Evolutionary conservation across 1,140 invertebrate species (phyloP), one percentile per base, ranked within the genome.

Genomic region (Aphidius ervi): DNA sequence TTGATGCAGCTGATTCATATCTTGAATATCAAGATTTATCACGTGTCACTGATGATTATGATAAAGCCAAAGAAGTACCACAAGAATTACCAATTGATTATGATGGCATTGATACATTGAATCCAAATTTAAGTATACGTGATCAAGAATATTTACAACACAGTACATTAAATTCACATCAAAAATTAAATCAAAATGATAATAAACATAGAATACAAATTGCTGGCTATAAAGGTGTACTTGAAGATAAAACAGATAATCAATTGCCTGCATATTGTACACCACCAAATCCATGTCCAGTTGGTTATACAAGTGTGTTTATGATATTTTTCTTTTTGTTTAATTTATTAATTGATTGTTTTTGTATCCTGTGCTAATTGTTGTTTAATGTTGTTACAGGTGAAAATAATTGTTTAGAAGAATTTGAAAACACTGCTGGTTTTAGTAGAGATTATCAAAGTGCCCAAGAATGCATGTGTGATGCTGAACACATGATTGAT

Each of bases 401-500:
- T 68, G 85, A 88, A 58, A 90, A 98, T 80, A 90, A 95, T 66
- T 99, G 97, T 74, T 83, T 96, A 61, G 89, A 86, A 53, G 86
- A 92, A 46, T 98, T 99, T 72, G 94, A 96, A 69, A 99, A 99
- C 75, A 94, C 93, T 0, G 96, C 97, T 1, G 88, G 91, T 0
- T 99, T 96, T 80, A 98, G 95, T 72, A 87, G 95, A 1, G 87
- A 95, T 65, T 98, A 95, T 76, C 97, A 99, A 77, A 87, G 89
- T 4, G 82, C 88, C 0, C 95, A 98, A 74, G 91, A 97, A 58
- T 99, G 97, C 73, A 95, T 97, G 85, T 99, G 97, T 66, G 97
- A 99, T 73, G 89, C 88, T 2, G 97, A 99, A 71, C 97, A 99
- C 79, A 99, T 99, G 97, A 92, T 98, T 72, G 89, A 93, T 73